These are phyloP conservation scores for Cnemophilus loriae DNA, from an alignment of 2,113 vertebrate species.

Conservation along the genomic window DNA sequence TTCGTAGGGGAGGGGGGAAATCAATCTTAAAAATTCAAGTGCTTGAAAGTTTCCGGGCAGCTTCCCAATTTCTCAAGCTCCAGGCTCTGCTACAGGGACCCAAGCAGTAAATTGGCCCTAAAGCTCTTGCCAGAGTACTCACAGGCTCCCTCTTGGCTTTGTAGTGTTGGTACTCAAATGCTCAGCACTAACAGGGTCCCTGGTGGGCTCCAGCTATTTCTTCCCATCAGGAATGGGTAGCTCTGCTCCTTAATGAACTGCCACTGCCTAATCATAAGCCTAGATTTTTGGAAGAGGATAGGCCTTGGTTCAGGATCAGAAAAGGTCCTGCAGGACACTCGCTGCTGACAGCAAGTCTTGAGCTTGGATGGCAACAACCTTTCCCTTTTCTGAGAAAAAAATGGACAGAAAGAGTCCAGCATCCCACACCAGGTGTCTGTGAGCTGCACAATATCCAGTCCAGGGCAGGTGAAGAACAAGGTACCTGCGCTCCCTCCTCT, in stretches of 20 bases:
- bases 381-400: neutral
- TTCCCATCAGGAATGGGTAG: neutral
- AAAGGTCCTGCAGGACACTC: neutral
- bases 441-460: neutral
- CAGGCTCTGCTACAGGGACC: neutral
- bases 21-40: neutral
- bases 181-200: neutral
- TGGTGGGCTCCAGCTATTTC: neutral
- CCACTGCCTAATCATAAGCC: neutral
- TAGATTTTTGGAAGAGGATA: neutral
- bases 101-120: neutral
- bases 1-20: neutral
- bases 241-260: neutral
- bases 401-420: neutral
- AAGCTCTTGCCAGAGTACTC: neutral
- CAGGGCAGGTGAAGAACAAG: neutral
- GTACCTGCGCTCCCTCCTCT: neutral
- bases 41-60: slow-evolving; percentile 30
- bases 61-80: neutral
- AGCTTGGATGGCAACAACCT: neutral
- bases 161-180: neutral
- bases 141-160: neutral
- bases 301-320: neutral
- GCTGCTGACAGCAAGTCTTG: accelerated
- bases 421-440: accelerated